Evolutionary conservation across 92 coral and sea anemone species (phyloP).

Genomic region (Parazoanthus darwini): DNA sequence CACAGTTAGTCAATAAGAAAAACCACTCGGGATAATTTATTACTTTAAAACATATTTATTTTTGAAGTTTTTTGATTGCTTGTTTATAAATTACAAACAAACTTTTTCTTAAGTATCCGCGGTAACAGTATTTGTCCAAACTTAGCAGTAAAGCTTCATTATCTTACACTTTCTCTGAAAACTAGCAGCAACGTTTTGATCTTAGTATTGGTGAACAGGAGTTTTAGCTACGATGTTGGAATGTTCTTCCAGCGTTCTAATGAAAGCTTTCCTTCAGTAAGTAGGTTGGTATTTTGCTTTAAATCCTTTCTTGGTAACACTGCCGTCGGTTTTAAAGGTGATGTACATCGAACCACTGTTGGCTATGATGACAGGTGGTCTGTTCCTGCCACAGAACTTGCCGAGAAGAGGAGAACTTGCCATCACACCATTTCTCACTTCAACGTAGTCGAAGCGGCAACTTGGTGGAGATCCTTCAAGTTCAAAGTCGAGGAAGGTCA

Average conservation of each 20-base stretch:
- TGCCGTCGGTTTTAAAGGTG: slow-evolving; percentile 61
- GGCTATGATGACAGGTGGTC: slow-evolving; percentile 40
- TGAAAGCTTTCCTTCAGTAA: background rate
- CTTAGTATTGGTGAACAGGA: background rate
- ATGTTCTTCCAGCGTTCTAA: background rate
- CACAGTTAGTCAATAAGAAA: too few species aligned
- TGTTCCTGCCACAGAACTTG: slow-evolving; percentile 60
- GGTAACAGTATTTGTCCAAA: too few species aligned
- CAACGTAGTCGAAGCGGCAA: slow-evolving; percentile 60
- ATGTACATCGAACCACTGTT: slow-evolving; percentile 46
- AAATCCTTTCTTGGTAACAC: slow-evolving; percentile 65
- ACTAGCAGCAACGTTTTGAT: background rate
- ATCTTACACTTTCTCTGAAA: background rate
- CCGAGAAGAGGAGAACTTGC: slow-evolving; percentile 43
- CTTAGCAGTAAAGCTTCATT: background rate
- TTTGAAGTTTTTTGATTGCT: background rate
- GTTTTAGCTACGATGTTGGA: background rate
- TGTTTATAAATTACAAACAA: background rate
- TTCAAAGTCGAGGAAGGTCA: slow-evolving; percentile 58
- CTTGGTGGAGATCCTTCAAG: slow-evolving; percentile 38
- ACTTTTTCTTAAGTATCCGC: background rate
- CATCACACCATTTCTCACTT: slow-evolving; percentile 2
- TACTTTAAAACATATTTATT: background rate
- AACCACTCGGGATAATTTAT: background rate
- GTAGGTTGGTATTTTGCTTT: slow-evolving; percentile 32